Base-by-base conservation (phyloP, 2,797 vertebrate genomes). In the Apogon hyalosoma region DNA sequence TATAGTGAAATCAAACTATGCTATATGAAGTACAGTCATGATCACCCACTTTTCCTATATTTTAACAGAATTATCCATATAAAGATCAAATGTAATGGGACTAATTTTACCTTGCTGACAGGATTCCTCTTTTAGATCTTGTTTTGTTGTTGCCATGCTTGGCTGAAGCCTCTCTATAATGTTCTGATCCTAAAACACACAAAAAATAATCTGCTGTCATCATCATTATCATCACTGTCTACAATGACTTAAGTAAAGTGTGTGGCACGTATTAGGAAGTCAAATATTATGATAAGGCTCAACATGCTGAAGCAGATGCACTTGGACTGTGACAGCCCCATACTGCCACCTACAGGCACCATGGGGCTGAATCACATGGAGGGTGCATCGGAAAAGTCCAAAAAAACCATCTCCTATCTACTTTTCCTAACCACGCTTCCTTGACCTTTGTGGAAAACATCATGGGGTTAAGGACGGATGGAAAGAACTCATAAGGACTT, bases 131-230 rank as follows among this genome's bases (percentile, higher is more conserved):
- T 73, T 80, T 36, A 72, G 0, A 10, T 92, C 89, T 47, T 69
- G 85, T 60, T 81, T 85, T 18, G 52, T 41, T 33, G 82, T 11
- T 2, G 43, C 11, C 33, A 75, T 40, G 41, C 69, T 75, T 36
- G 90, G 75, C 56, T 82, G 77, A 3, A 88, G 70, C 40, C 75
- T 68, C 53, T 88, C 88, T 48, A 59, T 54, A 4, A 70, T 15
- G 36, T 59, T 71, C 2, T 40, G 77, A 60, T 92, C 89, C 93
- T 94, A 42, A 56, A 57, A 70, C 73, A 53, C 45, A 4, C n/a
- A 31, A 33, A 11, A 36, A 36, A 13, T 0, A 7, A 50, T 14
- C 33, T 16, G 15, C 11, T 50, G 2, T 62, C 3, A 45, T 53
- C 3, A 16, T 3, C 12, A 43, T 18, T 31, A 39, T 28, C 42